A percentile compares a stretch with the other conserved stretches of the same genome.
Evolutionary conservation across 2,797 vertebrate species (phyloP).

Genomic region (Masticophis lateralis): DNA sequence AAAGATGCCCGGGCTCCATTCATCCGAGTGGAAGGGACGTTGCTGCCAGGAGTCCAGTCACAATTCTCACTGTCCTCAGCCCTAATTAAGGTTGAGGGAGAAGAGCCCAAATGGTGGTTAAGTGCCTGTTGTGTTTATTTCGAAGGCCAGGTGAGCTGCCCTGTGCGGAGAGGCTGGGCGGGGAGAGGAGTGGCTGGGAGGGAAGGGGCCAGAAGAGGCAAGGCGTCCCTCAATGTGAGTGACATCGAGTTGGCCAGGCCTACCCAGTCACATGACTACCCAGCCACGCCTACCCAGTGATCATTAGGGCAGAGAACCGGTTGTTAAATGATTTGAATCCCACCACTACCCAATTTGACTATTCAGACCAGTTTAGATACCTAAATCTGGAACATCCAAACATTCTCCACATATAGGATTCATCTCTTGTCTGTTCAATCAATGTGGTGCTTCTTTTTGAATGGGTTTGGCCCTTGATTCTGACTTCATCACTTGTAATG

Average conservation of each 20-base stretch:
- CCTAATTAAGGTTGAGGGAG: background rate
- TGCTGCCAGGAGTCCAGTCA: background rate
- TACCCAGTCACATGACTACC: no score
- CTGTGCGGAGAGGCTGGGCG: no score
- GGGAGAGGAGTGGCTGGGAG: no score
- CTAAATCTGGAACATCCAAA: background rate
- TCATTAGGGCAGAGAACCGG: no score
- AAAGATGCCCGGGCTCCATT: background rate
- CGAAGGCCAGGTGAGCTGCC: no score
- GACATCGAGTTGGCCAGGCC: no score
- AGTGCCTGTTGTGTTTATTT: background rate
- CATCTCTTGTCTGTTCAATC: background rate
- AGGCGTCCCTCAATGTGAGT: no score
- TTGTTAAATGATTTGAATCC: no score
- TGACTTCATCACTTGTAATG: background rate
- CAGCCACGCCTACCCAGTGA: no score
- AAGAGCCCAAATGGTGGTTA: background rate
- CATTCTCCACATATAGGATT: background rate
- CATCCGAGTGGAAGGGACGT: background rate
- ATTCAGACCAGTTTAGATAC: conserved; percentile 12
- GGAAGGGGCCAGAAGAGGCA: no score
- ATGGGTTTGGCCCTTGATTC: background rate
- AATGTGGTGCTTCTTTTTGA: background rate
- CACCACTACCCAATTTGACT: background rate
- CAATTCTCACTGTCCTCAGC: background rate